Evolutionary conservation across 2,888 invertebrate species (phyloP), one percentile per base, ranked within the genome.

Genomic region (Caenorhabditis panamensis): DNA sequence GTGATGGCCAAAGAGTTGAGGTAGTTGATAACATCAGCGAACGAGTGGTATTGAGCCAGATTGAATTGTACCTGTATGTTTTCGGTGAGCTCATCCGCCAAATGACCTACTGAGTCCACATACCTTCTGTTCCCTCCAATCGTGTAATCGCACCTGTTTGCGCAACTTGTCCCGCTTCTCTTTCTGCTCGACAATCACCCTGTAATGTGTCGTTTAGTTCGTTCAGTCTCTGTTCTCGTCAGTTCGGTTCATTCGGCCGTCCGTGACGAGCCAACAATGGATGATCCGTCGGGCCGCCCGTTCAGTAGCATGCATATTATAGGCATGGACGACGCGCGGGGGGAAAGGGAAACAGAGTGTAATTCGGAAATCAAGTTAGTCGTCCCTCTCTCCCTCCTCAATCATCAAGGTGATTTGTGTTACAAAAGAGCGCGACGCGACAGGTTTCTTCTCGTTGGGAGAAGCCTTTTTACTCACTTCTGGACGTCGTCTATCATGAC

Each of bases 11-110:
- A 63, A 4, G 86, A 87, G 77, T 89, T 90, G 66, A 90, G 76
- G 73, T 87, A 90, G 78, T 90, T 88, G 82, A 90, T 90, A 53
- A 90, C 89, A 41, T 90, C 90, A 13, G 88, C 90, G 59, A 90
- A 90, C 1, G 89, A 88, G 59, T 90, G 90, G 58, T 90, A 90
- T 68, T 85, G 84, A 13, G 87, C 88, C 26, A 88, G 73, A 51
- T 88, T 88, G 84, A 89, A 89, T 58, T 84, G 80, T 13, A 88
- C 86, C 82, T 84, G 67, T 24, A 59, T n/a, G 22, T 26, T n/a
- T 9, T 22, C 5, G n/a, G 24, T 37, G 31, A 18, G 9, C 9
- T 9, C 9, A 4, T 31, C 9, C 31, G 31, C n/a, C n/a, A 31
- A 31, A 31, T 31, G 31, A 31, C 31, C 31, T 9, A 31, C 53